Evolutionary conservation across 2,797 vertebrate genomes (phyloP), one percentile per base, ranked within the genome.

Genomic region (Meriones psammophilus): DNA sequence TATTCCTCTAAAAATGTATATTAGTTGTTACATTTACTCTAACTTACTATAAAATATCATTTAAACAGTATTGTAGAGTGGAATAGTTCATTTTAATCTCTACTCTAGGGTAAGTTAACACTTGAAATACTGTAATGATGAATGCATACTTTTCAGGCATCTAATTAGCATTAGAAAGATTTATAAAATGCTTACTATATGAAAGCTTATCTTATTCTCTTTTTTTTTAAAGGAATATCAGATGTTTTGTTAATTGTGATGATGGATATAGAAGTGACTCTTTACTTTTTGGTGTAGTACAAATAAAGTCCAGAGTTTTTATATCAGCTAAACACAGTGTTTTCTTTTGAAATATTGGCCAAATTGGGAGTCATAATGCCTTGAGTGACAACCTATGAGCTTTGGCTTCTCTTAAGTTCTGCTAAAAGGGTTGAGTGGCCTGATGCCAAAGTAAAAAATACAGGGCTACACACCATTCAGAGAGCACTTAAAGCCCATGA

Each of bases 141-240:
- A 94, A 89, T 85, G 83, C 24, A 33, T 46, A 33, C 30, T 92
- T 64, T 68, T 58, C 39, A 20, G 20, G 56, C 50, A 66, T 9
- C 89, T 92, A 88, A 64, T 91, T 87, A 89, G 28, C 80, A 64
- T 74, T 92, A 93, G 78, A 88, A 96, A 90, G 74, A 81, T 33
- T 5, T 78, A 94, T 62, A 20, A 66, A 92, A 93, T 80, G 13
- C 66, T 46, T 66, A 18, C 24, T 20, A 36, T 88, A 15, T 46
- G 58, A 88, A 96, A 77, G 2, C 64, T 69, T 80, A 69, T 89
- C 69, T 96, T 92, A 64, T 60, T 28, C 33, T 89, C 77, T 74
- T 36, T 73, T 39, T 39, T 78, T 74, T 42, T 6, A 73, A 85
- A 54, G 50, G 30, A 77, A 68, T 18, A 76, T 18, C 33, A 46